Evolutionary conservation across 2,797 vertebrate species (phyloP), one percentile per base, ranked within the genome.

Genomic region (Threskiornis aethiopicus): DNA sequence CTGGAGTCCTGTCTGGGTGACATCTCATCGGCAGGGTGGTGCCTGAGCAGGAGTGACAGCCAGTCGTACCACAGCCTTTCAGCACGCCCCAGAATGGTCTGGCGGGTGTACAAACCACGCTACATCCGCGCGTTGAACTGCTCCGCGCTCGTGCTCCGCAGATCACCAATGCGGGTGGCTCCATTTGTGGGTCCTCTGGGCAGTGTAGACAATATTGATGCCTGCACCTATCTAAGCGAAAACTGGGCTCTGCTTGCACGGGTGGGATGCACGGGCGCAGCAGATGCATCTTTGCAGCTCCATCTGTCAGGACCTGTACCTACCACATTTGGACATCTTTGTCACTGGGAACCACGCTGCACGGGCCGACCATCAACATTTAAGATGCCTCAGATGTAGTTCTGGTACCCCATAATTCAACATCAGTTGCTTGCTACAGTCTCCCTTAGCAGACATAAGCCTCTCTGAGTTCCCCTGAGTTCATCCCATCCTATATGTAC

Each of bases 401-500:
- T 79, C 70, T 80, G 42, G 28, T 62, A 49, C 13, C 13, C 25
- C 6, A 1, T 83, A 80, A 83, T 33, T 87, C 76, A 44, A 33
- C 1, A 0, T 61, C 19, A 33, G 35, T 66, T 55, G 44, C 44
- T 88, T 52, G 65, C 58, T 78, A 10, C 54, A 16, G 51, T 52
- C 31, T 94, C 20, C 58, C 57, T 55, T 10, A 51, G 66, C 2
- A 88, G 88, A 42, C 82, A 21, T 39, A 49, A 81, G 54, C 42
- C 25, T 89, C 39, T n/a, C 61, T 44, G 72, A 84, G 93, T 72
- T 95, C 73, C 62, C 44, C 54, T 58, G 69, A 90, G 78, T 81
- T 96, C 78, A 83, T 92, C 88, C 71, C 54, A 49, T 93, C 57
- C 81, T 92, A 13, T 86, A 94, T 84, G 90, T 96, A 91, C 61